These are phyloP conservation scores for Nephila pilipes DNA, from an alignment of 1,140 invertebrate species.

Conservation along the genomic window DNA sequence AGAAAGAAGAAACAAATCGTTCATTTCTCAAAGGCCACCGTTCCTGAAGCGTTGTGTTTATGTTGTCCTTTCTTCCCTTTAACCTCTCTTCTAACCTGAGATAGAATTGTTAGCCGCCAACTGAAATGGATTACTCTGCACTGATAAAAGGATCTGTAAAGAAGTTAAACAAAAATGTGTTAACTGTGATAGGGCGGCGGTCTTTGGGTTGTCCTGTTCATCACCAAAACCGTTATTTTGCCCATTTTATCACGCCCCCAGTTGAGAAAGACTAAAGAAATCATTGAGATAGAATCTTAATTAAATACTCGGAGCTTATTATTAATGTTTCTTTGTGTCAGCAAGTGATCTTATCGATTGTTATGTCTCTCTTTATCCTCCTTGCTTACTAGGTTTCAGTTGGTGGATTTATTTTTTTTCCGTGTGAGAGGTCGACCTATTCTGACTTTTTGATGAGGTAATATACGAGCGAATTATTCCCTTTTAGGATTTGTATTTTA, in stretches of 20 bases:
- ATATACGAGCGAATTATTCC: not conserved
- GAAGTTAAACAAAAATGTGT: slow-evolving; percentile 33
- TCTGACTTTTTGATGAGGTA: not conserved
- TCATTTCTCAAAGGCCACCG: slow-evolving; percentile 28
- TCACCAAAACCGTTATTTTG: slow-evolving; percentile 30
- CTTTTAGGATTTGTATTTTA: no score
- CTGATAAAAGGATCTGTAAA: slow-evolving; percentile 37
- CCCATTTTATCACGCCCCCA: slow-evolving; percentile 40
- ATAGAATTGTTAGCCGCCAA: not conserved
- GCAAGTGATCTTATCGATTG: slow-evolving; percentile 42
- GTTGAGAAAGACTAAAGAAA: slow-evolving; percentile 35
- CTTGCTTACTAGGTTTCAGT: not conserved
- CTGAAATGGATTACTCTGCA: slow-evolving; percentile 38
- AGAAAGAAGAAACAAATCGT: not conserved
- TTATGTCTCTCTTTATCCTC: slow-evolving; percentile 39
- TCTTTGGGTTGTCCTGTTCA: slow-evolving; percentile 23
- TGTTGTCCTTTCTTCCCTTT: slow-evolving; percentile 17
- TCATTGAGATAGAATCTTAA: slow-evolving; percentile 34
- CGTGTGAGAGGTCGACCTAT: not conserved
- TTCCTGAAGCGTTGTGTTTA: not conserved
- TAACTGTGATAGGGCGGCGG: slow-evolving; percentile 36
- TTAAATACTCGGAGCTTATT: slow-evolving; percentile 53
- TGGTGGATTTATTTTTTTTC: not conserved
- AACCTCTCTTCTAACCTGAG: slow-evolving; percentile 19
- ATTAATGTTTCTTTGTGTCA: slow-evolving; percentile 56